Conservation (phyloP, 2,113 vertebrate genomes). For the Rhinoderma darwinii region DNA sequence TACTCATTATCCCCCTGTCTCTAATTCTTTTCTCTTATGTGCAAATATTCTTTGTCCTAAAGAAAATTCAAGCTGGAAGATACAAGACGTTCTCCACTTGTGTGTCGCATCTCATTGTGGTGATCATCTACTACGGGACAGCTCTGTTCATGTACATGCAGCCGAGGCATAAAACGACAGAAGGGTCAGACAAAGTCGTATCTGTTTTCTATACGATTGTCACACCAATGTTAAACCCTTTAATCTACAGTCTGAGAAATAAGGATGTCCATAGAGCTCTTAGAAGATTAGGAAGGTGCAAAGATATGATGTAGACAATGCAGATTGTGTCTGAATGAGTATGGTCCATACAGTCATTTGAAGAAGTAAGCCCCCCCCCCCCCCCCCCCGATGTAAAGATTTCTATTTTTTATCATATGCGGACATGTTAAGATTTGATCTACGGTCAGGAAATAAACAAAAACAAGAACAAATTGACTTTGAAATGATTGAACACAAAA, state of each 20-base stretch:
- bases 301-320: too few relatives aligned
- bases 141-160: constrained; percentile 5
- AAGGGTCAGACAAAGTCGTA: background rate
- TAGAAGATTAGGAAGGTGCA: background rate
- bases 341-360: too few relatives aligned
- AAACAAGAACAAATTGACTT: too few relatives aligned
- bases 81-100: constrained; percentile 30
- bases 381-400: too few relatives aligned
- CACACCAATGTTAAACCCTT: constrained; percentile 28
- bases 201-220: constrained; percentile 25
- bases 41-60: constrained; percentile 59
- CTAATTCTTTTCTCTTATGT: constrained; percentile 63
- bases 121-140: constrained; percentile 24
- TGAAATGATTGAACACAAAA: too few relatives aligned
- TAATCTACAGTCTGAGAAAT: constrained; percentile 27
- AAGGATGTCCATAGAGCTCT: background rate
- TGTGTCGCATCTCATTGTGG: constrained; percentile 2
- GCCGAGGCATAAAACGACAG: background rate
- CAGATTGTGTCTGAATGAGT: too few relatives aligned
- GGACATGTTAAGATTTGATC: too few relatives aligned
- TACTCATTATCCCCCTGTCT: constrained; percentile 55
- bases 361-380: too few relatives aligned
- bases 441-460: too few relatives aligned
- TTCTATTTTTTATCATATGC: too few relatives aligned
- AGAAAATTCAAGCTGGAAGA: background rate